Base-by-base conservation (phyloP, 2,888 invertebrate species). In the Uloborus plumipes region DNA sequence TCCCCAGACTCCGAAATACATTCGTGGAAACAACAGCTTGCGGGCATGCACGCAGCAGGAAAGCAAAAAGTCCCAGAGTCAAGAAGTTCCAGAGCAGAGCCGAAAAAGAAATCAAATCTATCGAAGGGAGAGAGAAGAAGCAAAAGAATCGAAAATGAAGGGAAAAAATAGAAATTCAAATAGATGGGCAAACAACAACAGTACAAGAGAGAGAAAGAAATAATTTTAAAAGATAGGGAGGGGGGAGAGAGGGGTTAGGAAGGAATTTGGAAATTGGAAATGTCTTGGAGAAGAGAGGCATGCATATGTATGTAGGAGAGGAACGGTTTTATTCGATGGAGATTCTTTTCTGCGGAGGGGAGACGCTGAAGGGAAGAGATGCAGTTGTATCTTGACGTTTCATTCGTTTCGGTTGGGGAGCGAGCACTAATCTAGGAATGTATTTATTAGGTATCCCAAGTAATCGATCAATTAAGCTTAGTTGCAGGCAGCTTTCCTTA, bases 111-210 rank as follows among this genome's bases (percentile, higher is more conserved):
- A 47, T 49, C 64, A 47, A 39, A 18, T 64, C 47, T 47, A 66
- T 16, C 16, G 51, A 15, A 13, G 51, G 16, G 18, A 50, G n/a
- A 51, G n/a, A n/a, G 47, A 22, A 65, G 59, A 51, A 20, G 39
- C n/a, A 47, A 26, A 59, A 72, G 72, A 71, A 59, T 66, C 47
- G n/a, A 77, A 70, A 58, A 51, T 51, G 62, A 31, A 59, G 69
- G 58, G 31, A 39, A n/a, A 47, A 51, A 62, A 55, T 55, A 53
- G 31, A 66, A 78, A 55, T 49, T 78, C 55, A 71, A 80, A 74
- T 72, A 73, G 79, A 79, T 62, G 79, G 67, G 73, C 80, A 81
- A 81, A 74, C 80, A 80, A 80, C 39, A 74, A 81, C 80, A 62
- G 62, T 73, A 62, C 80, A 50, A 58, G 58, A 75, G 64, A 55